These are phyloP conservation scores for Teleiodes luculella DNA, from an alignment of 2,888 invertebrate species.

Conservation along the genomic window DNA sequence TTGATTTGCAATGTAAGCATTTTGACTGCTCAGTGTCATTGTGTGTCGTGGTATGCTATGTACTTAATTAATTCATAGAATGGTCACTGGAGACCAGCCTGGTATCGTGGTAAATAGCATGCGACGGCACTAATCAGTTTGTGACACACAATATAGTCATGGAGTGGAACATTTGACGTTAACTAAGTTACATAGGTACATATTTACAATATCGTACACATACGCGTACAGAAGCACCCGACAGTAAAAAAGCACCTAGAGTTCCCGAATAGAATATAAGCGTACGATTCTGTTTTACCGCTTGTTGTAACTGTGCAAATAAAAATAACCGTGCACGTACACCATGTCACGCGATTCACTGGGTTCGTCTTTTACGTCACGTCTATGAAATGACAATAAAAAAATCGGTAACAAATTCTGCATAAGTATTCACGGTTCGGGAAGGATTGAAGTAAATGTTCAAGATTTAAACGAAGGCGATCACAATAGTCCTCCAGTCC, in stretches of 20 bases:
- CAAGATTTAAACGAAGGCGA: constrained; percentile 37
- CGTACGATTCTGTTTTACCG: constrained; percentile 59
- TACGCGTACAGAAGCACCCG: constrained; percentile 76
- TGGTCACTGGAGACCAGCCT: neutral
- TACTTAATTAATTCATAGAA: neutral
- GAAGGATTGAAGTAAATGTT: constrained; percentile 27
- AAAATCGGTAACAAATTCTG: neutral
- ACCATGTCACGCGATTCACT: constrained; percentile 16
- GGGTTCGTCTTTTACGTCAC: constrained; percentile 14
- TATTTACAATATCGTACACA: constrained; percentile 74
- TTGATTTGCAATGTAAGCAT: neutral
- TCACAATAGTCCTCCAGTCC: constrained; percentile 43
- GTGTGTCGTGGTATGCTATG: constrained; percentile 1
- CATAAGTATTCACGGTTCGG: constrained; percentile 27
- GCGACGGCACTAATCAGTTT: constrained; percentile 37
- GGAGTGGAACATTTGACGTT: constrained; percentile 58
- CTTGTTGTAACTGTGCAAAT: constrained; percentile 49
- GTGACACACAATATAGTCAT: constrained; percentile 59
- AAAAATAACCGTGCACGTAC: constrained; percentile 34
- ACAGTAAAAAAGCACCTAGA: constrained; percentile 77
- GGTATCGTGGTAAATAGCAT: constrained; percentile 4
- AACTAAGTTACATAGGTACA: constrained; percentile 63
- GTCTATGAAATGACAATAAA: neutral
- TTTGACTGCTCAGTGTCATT: neutral
- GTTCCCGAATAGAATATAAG: constrained; percentile 72